These are phyloP conservation scores for Idris sp. DNA, from an alignment of 1,140 invertebrate genomes.

Conservation along the genomic window DNA sequence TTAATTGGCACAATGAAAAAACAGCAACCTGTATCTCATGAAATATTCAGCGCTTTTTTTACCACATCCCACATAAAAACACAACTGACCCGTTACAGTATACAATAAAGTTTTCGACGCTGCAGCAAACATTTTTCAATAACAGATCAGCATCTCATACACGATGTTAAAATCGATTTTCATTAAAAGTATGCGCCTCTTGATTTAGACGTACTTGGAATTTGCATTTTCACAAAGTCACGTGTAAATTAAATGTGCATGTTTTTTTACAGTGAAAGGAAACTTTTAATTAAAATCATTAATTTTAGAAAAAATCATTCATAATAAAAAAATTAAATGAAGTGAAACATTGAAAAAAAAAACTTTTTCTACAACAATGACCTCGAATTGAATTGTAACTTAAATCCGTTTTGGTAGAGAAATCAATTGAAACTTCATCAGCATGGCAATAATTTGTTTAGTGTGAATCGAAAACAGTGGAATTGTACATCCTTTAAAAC, in stretches of 20 bases:
- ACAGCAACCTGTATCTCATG: too few species aligned
- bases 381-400: slow-evolving; percentile 40
- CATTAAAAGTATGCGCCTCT: neutral
- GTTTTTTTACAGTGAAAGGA: too few species aligned
- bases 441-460: slow-evolving; percentile 43
- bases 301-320: too few species aligned
- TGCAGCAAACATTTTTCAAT: slow-evolving; percentile 11
- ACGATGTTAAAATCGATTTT: slow-evolving; percentile 1
- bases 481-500: slow-evolving; percentile 33
- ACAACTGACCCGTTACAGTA: neutral
- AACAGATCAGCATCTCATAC: neutral
- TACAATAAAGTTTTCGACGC: slow-evolving; percentile 13
- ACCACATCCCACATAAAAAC: slow-evolving; percentile 6
- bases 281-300: too few species aligned
- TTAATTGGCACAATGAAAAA: too few species aligned
- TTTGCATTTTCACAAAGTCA: neutral
- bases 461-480: slow-evolving; percentile 36
- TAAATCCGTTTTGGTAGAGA: slow-evolving; percentile 32
- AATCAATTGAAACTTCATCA: slow-evolving; percentile 54
- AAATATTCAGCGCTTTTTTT: slow-evolving; percentile 10
- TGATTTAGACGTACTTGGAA: neutral
- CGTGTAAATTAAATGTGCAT: too few species aligned
- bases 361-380: slow-evolving; percentile 24
- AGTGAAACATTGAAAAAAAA: too few species aligned
- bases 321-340: too few species aligned